These are phyloP conservation scores for Elgonia sp. DNA, from an alignment of 2,888 invertebrate genomes.

Conservation along the genomic window DNA sequence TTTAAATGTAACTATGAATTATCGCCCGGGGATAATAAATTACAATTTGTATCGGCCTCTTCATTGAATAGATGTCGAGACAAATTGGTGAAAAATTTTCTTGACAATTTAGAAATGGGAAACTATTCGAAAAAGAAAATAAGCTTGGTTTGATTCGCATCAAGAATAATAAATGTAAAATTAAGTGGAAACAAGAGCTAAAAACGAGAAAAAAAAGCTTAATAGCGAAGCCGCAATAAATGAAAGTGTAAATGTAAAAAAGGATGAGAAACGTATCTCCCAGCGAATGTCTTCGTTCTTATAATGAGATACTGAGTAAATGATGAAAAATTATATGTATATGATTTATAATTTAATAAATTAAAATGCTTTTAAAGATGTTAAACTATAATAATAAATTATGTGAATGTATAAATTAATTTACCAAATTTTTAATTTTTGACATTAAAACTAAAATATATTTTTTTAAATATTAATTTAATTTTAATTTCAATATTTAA, in stretches of 20 bases:
- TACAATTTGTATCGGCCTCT: slow-evolving; percentile 39
- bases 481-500: too few relatives aligned
- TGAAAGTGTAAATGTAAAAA: background rate
- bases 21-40: slow-evolving; percentile 48
- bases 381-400: too few relatives aligned
- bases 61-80: slow-evolving; percentile 11
- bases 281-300: background rate
- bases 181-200: slow-evolving; percentile 13
- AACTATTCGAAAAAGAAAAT: slow-evolving; percentile 2
- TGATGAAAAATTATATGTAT: background rate
- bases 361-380: too few relatives aligned
- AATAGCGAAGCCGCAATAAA: background rate
- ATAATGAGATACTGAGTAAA: slow-evolving; percentile 1
- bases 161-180: slow-evolving; percentile 10
- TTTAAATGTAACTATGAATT: slow-evolving; percentile 53
- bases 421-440: too few relatives aligned
- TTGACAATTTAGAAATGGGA: slow-evolving; percentile 2
- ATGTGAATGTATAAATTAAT: too few relatives aligned
- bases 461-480: too few relatives aligned
- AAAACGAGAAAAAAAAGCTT: background rate
- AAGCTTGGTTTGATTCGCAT: slow-evolving; percentile 15
- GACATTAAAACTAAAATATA: too few relatives aligned
- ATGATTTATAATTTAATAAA: too few relatives aligned
- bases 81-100: slow-evolving; percentile 51
- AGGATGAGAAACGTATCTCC: background rate